Conservation (phyloP, 2,113 vertebrate genomes). For the Scalopus aquaticus region DNA sequence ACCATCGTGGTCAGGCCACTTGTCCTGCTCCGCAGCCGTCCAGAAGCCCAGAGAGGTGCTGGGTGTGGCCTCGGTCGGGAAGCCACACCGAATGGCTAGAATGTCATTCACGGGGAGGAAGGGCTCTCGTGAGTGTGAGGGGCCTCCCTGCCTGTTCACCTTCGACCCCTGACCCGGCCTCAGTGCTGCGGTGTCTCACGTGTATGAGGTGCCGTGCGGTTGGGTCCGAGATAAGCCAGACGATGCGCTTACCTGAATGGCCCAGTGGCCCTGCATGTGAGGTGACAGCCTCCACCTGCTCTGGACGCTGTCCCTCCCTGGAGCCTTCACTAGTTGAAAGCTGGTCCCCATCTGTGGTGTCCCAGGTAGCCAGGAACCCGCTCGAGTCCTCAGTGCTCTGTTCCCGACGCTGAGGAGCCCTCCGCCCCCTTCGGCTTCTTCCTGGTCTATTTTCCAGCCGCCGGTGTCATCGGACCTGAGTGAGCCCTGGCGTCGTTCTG, state of each 20-base stretch:
- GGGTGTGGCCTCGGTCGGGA: neutral
- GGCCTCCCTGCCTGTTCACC: neutral
- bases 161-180: fast-evolving
- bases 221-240: neutral
- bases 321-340: neutral
- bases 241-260: too few species aligned
- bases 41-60: neutral
- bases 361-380: neutral
- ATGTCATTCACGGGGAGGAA: neutral
- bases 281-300: too few species aligned
- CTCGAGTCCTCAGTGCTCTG: neutral
- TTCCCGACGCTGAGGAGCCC: neutral
- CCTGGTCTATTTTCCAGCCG: neutral
- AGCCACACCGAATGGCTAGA: neutral
- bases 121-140: neutral
- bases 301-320: too few species aligned
- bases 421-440: neutral
- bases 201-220: fast-evolving
- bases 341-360: neutral
- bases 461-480: neutral
- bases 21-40: neutral
- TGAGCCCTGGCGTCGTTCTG: fast-evolving
- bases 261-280: too few species aligned
- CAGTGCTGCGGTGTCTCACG: fast-evolving
- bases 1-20: neutral